phyloP scores from a whole-genome alignment of 2,113 vertebrate species.

The Daphoenositta chrysoptera region DNA sequence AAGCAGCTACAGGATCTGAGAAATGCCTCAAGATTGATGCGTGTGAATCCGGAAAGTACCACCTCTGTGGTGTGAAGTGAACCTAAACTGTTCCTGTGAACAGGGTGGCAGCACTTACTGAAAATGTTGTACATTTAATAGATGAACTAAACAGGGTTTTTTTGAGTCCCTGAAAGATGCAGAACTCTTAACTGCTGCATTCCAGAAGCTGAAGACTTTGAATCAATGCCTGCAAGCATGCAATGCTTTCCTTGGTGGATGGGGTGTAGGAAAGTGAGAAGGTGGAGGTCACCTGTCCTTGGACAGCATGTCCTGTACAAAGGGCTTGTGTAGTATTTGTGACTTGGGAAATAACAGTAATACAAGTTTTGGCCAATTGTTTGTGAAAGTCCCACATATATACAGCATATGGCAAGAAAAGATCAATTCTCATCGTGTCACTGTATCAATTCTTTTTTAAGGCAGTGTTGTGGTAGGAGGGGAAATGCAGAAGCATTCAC shows the following conservation, averaged over 20 bases:
- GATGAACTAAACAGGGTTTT: neutral
- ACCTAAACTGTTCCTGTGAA: neutral
- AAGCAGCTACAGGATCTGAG: conserved; percentile 95
- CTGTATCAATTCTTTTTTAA: neutral
- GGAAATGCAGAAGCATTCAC: neutral
- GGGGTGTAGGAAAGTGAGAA: neutral
- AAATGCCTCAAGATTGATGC: conserved; percentile 83
- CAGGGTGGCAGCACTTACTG: neutral
- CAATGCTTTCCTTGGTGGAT: neutral
- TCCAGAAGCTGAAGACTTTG: neutral
- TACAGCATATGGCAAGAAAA: neutral
- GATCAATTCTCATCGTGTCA: neutral
- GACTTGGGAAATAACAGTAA: neutral
- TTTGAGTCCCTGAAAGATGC: neutral
- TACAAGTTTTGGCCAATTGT: neutral
- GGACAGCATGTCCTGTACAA: neutral
- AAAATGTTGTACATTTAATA: neutral
- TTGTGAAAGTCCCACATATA: neutral
- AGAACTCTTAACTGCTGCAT: neutral
- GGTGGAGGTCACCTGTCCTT: neutral
- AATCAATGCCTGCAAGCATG: neutral
- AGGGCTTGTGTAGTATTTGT: neutral
- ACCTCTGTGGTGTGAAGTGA: conserved; percentile 85
- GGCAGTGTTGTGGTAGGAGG: neutral
- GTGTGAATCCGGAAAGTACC: conserved; percentile 94